Percentiles rank a stretch among this genome's conserved stretches.
Conservation (phyloP, 35 echinoderm and acorn worm species). For the Acanthaster planci region DNA sequence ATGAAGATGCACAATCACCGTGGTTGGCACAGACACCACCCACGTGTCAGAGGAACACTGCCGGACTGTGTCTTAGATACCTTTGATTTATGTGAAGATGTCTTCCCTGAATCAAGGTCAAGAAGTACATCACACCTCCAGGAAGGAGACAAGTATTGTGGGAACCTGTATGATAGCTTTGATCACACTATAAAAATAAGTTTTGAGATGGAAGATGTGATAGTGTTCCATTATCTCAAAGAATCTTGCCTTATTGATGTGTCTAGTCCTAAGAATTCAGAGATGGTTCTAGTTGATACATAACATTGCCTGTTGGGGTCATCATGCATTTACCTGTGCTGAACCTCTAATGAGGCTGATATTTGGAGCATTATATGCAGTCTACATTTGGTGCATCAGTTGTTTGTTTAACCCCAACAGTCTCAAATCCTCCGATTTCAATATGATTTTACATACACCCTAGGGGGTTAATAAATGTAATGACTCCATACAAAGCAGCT, state of each 20-base stretch:
- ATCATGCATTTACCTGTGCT: too few relatives aligned
- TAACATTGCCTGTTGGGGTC: too few relatives aligned
- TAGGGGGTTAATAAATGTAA: too few relatives aligned
- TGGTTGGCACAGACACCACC: not conserved
- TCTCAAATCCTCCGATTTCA: too few relatives aligned
- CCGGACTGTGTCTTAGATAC: conserved; percentile 14
- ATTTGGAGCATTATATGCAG: too few relatives aligned
- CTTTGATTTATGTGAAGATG: conserved; percentile 45
- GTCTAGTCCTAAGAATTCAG: not conserved
- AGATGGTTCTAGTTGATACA: too few relatives aligned
- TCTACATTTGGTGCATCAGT: too few relatives aligned
- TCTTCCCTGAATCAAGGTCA: not conserved
- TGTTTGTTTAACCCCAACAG: too few relatives aligned
- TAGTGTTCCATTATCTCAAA: conserved; percentile 59
- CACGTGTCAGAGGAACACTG: not conserved
- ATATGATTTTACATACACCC: too few relatives aligned
- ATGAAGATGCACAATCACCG: not conserved
- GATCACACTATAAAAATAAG: conserved; percentile 58
- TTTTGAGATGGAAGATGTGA: conserved; percentile 50
- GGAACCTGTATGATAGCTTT: conserved; percentile 50
- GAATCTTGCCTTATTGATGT: conserved; percentile 6
- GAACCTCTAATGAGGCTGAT: too few relatives aligned
- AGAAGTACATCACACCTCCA: not conserved
- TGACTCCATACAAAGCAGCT: too few relatives aligned
- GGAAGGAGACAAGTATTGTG: not conserved